Base-by-base conservation (phyloP, 1,140 invertebrate genomes). In the Eupeodes corollae region DNA sequence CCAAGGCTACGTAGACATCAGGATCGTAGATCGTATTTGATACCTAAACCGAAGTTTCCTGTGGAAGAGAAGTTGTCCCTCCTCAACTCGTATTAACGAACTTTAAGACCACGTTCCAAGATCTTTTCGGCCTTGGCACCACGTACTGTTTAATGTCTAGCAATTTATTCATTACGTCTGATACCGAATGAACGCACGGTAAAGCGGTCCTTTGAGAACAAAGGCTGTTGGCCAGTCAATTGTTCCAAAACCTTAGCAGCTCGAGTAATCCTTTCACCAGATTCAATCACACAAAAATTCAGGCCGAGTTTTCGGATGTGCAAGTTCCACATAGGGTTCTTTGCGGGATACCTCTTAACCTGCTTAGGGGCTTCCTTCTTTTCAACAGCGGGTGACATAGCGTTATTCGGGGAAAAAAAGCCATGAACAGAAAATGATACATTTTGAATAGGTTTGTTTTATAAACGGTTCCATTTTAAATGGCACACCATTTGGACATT, bases 131-230 rank as follows among this genome's bases (percentile, higher is more conserved):
- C n/a, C n/a, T n/a, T n/a, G n/a, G n/a, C n/a, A n/a, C n/a, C n/a
- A n/a, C n/a, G n/a, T n/a, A n/a, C n/a, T 44, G 97, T 99, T 69
- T 95, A 98, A 68, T 99, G 95, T 35, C 99, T 95, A 60, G 97
- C 93, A 70, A 99, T 99, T 72, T 99, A 99, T 82, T 99, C 97
- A 80, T 99, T 99, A 82, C 97, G 87, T 70, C 97, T n/a, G n/a
- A n/a, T n/a, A n/a, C n/a, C n/a, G n/a, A n/a, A n/a, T n/a, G n/a
- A n/a, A n/a, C n/a, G n/a, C 12, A 99, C 95, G 63, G 97, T 99
- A 69, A 98, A 99, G 53, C 96, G 80, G 44, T 97, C 95, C 78
- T 99, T 99, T 14, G 94, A 98, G 71, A 98, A 98, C 10, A 99
- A 96, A 10, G 97, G 97, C 61, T 92, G 89, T 74, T 99, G 97